A percentile compares a stretch with the other conserved stretches of the same genome.
Evolutionary conservation across 2,797 vertebrate genomes (phyloP).

Genomic region (Leptatherina wallacei): DNA sequence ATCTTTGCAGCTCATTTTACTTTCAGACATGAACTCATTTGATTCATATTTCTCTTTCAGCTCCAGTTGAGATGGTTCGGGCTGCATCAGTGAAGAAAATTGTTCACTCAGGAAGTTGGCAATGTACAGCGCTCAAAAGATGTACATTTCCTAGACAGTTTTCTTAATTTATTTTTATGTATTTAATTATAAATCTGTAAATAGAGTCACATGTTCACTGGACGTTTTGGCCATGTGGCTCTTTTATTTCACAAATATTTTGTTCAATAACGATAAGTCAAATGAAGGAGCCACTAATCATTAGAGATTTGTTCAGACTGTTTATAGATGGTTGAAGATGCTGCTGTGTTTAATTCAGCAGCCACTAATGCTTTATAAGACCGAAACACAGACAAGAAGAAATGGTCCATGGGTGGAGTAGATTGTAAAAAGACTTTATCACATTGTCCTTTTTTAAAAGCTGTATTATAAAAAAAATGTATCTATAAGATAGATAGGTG

Average conservation of each 20-base stretch:
- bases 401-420: neutral
- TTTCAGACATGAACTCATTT: neutral
- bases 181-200: slow-evolving; percentile 64
- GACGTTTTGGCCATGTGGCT: slow-evolving; percentile 1
- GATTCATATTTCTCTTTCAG: slow-evolving; percentile 45
- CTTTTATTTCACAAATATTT: neutral
- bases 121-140: slow-evolving; percentile 10
- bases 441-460: neutral
- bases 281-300: neutral
- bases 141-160: slow-evolving; percentile 49
- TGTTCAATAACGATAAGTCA: neutral
- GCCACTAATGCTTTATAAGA: neutral
- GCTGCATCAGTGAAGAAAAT: slow-evolving; percentile 12
- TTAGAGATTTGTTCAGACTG: neutral
- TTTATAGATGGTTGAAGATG: neutral
- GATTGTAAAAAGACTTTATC: neutral
- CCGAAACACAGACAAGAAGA: neutral
- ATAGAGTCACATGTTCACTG: slow-evolving; percentile 37
- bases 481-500: neutral
- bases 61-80: slow-evolving; percentile 65
- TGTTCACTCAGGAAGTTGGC: slow-evolving; percentile 54
- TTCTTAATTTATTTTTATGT: slow-evolving; percentile 77
- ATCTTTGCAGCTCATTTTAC: neutral
- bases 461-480: neutral
- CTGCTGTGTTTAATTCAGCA: neutral